Evolutionary conservation across 2,113 vertebrate species (phyloP).

Genomic region (Hipposideros armiger): DNA sequence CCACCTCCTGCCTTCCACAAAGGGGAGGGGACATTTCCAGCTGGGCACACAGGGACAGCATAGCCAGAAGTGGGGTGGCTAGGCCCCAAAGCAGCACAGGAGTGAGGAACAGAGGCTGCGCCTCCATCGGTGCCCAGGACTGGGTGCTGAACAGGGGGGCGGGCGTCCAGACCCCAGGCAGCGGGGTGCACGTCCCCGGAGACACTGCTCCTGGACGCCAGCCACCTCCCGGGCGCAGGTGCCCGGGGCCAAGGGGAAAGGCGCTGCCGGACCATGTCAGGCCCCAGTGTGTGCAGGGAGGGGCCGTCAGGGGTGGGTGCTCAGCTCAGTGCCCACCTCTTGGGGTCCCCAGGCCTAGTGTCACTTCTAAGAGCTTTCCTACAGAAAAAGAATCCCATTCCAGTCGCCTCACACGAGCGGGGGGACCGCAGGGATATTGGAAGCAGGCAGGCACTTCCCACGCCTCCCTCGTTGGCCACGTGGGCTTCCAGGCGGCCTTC

Average conservation of each 20-base stretch:
- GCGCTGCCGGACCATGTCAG: not conserved
- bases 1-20: not conserved
- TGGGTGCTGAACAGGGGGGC: too few species aligned
- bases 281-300: too few species aligned
- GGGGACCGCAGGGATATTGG: too few species aligned
- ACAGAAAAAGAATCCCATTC: not conserved
- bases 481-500: too few species aligned
- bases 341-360: fast-evolving
- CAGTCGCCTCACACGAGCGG: not conserved
- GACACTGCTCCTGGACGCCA: not conserved
- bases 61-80: fast-evolving
- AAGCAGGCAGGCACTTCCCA: not conserved
- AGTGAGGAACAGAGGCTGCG: too few species aligned
- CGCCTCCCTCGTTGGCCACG: not conserved
- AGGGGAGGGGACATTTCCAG: not conserved
- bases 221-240: too few species aligned
- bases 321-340: fast-evolving
- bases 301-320: too few species aligned
- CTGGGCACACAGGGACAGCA: not conserved
- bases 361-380: not conserved
- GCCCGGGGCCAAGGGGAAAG: too few species aligned
- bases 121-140: too few species aligned
- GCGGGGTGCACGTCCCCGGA: fast-evolving
- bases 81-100: not conserved
- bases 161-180: fast-evolving